These are phyloP conservation scores for Stenichneumon culpator DNA, from an alignment of 2,888 invertebrate genomes.

Conservation along the genomic window DNA sequence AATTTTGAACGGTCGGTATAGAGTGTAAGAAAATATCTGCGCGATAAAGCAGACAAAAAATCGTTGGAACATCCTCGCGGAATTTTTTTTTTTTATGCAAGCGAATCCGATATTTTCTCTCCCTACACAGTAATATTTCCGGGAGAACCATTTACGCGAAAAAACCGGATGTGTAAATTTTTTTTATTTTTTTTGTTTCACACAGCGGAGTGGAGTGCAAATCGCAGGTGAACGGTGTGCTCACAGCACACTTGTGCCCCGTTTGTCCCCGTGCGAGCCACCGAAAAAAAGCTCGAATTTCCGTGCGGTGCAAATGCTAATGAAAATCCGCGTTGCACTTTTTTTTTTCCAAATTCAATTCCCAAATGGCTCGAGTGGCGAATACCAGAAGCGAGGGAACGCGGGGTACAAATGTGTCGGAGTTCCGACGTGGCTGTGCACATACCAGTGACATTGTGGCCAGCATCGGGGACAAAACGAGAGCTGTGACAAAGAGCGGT, in stretches of 20 bases:
- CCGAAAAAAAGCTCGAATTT: not conserved
- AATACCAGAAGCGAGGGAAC: constrained; percentile 7
- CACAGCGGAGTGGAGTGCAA: not conserved
- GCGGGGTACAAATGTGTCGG: not conserved
- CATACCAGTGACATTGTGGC: not conserved
- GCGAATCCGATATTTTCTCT: too few relatives aligned
- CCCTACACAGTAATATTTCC: too few relatives aligned
- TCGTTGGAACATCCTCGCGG: too few relatives aligned
- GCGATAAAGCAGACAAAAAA: too few relatives aligned
- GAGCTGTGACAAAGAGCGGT: not conserved
- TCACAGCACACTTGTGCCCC: not conserved
- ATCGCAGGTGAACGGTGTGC: not conserved
- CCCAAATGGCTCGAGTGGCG: constrained; percentile 16
- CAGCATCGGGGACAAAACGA: not conserved
- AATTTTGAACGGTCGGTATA: not conserved
- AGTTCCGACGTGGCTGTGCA: not conserved
- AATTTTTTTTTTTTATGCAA: too few relatives aligned
- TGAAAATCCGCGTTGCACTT: constrained; percentile 39
- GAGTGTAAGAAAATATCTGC: too few relatives aligned
- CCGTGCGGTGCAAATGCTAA: not conserved
- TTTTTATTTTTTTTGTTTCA: not conserved
- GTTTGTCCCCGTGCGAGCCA: not conserved
- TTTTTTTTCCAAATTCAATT: constrained; percentile 20
- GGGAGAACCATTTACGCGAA: too few relatives aligned
- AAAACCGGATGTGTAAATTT: not conserved